A percentile compares a stretch with the other conserved stretches of the same genome.
Conservation (phyloP, 2,113 vertebrate genomes). For the Albula glossodonta region DNA sequence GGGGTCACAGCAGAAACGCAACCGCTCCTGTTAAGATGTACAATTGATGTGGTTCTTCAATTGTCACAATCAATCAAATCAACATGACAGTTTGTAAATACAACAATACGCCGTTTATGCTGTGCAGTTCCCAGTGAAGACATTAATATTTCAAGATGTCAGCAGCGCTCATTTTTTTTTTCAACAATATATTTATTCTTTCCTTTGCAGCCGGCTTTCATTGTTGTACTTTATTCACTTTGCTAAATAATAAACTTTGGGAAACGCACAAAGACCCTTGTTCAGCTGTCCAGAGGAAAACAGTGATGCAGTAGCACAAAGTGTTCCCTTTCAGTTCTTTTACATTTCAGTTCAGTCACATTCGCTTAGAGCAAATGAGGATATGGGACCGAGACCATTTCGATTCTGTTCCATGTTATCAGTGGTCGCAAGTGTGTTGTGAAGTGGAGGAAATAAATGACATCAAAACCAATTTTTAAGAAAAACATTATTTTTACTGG, state of each 20-base stretch:
- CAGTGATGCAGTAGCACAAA: not conserved
- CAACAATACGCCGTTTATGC: not conserved
- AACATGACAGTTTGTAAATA: not conserved
- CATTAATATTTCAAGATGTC: not conserved
- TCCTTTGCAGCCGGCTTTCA: not conserved
- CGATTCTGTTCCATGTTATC: too few relatives aligned
- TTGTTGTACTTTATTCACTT: not conserved
- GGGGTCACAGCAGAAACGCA: conserved; percentile 5
- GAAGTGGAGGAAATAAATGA: too few relatives aligned
- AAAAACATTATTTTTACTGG: too few relatives aligned
- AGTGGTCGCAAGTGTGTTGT: too few relatives aligned
- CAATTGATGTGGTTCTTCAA: conserved; percentile 16
- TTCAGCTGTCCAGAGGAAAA: not conserved
- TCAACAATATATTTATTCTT: not conserved
- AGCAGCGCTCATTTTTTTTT: not conserved
- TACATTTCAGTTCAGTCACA: too few relatives aligned
- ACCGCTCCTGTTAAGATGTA: conserved; percentile 8
- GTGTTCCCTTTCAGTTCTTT: too few relatives aligned
- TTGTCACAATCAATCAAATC: not conserved
- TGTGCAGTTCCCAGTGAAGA: not conserved
- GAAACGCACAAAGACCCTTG: not conserved
- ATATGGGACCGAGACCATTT: too few relatives aligned
- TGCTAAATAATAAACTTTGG: not conserved
- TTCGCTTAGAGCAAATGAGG: too few relatives aligned
- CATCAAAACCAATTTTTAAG: too few relatives aligned